These are phyloP conservation scores for Amphimallon solstitiale DNA, from an alignment of 2,888 invertebrate genomes.

Conservation along the genomic window DNA sequence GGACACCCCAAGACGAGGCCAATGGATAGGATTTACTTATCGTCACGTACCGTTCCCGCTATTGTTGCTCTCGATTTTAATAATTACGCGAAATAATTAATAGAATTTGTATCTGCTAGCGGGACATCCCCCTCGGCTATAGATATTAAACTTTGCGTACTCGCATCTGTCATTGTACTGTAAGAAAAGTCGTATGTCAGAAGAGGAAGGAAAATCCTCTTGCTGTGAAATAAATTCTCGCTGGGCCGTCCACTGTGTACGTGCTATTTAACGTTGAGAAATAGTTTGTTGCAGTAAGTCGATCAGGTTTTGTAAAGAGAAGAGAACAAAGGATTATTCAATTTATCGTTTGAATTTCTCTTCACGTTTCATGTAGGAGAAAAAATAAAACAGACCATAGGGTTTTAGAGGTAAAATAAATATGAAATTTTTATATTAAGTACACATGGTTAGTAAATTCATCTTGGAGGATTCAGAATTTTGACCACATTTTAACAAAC, in stretches of 20 bases:
- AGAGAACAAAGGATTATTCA: not conserved
- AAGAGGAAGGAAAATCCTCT: not conserved
- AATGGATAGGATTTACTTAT: not conserved
- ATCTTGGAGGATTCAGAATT: too few relatives aligned
- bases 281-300: slow-evolving; percentile 18
- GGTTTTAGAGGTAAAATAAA: too few relatives aligned
- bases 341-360: not conserved
- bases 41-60: not conserved
- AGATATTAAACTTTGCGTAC: too few relatives aligned
- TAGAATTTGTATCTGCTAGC: slow-evolving; percentile 14
- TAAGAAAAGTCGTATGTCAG: not conserved
- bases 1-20: not conserved
- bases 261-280: slow-evolving; percentile 33
- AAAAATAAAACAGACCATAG: too few relatives aligned
- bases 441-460: too few relatives aligned
- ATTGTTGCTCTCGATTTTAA: not conserved
- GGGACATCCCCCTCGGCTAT: not conserved
- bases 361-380: not conserved
- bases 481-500: too few relatives aligned
- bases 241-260: slow-evolving; percentile 18
- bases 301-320: not conserved
- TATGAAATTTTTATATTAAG: too few relatives aligned
- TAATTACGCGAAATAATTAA: slow-evolving; percentile 17
- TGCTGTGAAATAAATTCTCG: slow-evolving; percentile 23
- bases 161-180: slow-evolving; percentile 5